Evolutionary conservation across 2,888 invertebrate species (phyloP).

Genomic region (Caradrina clavipalpis): DNA sequence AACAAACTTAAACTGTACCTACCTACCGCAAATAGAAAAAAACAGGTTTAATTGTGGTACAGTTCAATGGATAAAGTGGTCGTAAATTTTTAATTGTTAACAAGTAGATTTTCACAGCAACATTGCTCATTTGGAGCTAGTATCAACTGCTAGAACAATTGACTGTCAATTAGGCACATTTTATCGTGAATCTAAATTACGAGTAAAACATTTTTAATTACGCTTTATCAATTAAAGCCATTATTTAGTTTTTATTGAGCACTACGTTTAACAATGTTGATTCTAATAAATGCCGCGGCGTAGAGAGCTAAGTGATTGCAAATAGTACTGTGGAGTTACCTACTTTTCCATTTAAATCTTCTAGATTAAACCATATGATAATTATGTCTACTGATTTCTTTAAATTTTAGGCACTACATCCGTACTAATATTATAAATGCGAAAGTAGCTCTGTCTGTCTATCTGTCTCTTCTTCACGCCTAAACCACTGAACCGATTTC

Average conservation of each 20-base stretch:
- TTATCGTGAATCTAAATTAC: conserved; percentile 69
- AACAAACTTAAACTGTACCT: conserved; percentile 22
- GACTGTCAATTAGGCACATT: conserved; percentile 65
- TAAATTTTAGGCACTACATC: conserved; percentile 1
- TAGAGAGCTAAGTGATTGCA: conserved; percentile 18
- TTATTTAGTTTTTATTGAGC: conserved; percentile 61
- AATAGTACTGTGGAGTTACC: conserved; percentile 12
- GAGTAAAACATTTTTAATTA: conserved; percentile 71
- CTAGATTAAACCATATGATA: conserved; percentile 7
- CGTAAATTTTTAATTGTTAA: conserved; percentile 44
- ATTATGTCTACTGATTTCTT: conserved; percentile 7
- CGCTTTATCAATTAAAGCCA: conserved; percentile 72
- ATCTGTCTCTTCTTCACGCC: no score
- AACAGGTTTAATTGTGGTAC: conserved; percentile 32
- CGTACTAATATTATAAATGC: no score
- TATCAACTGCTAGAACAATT: conserved; percentile 66
- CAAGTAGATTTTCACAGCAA: conserved; percentile 49
- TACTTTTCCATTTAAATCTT: conserved; percentile 3
- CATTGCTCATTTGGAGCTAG: conserved; percentile 58
- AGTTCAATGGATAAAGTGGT: conserved; percentile 44
- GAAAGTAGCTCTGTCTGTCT: no score
- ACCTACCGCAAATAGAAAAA: conserved; percentile 31
- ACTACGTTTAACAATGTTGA: conserved; percentile 49
- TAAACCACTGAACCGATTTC: no score
- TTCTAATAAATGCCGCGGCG: conserved; percentile 25